A percentile compares a stretch with the other conserved stretches of the same genome.
These are phyloP conservation scores for Osmerus eperlanus DNA, from an alignment of 2,113 vertebrate species.

Conservation along the genomic window DNA sequence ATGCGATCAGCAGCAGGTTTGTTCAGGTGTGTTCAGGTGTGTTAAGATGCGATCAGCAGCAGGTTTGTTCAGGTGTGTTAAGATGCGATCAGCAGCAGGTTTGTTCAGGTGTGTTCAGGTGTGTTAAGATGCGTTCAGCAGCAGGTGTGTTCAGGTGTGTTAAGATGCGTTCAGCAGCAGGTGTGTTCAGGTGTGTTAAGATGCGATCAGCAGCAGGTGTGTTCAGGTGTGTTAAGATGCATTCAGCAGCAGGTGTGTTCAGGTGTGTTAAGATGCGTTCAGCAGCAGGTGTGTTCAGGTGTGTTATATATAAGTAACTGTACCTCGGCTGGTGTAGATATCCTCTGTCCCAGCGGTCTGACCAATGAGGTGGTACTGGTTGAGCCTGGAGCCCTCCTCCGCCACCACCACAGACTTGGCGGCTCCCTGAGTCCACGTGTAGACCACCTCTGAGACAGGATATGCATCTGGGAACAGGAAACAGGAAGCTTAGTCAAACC, in stretches of 20 bases:
- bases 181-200: no score
- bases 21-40: no score
- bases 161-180: no score
- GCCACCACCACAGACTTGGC: slow-evolving; percentile 92
- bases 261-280: neutral
- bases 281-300: neutral
- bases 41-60: neutral
- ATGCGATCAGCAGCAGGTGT: no score
- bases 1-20: neutral
- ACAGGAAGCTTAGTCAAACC: neutral
- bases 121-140: neutral
- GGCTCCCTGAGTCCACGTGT: slow-evolving; percentile 87
- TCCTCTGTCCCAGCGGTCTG: slow-evolving; percentile 90
- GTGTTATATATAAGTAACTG: neutral
- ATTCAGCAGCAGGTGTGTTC: neutral
- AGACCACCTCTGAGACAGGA: slow-evolving; percentile 92
- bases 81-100: no score
- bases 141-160: neutral
- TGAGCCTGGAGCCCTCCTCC: slow-evolving; percentile 91
- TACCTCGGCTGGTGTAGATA: slow-evolving; percentile 93
- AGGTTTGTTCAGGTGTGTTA: neutral
- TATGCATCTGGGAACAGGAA: slow-evolving; percentile 81
- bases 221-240: neutral
- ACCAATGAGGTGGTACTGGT: slow-evolving; percentile 93
- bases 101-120: no score